Conservation (phyloP, 2,113 vertebrate genomes). For the Leiothrix lutea region DNA sequence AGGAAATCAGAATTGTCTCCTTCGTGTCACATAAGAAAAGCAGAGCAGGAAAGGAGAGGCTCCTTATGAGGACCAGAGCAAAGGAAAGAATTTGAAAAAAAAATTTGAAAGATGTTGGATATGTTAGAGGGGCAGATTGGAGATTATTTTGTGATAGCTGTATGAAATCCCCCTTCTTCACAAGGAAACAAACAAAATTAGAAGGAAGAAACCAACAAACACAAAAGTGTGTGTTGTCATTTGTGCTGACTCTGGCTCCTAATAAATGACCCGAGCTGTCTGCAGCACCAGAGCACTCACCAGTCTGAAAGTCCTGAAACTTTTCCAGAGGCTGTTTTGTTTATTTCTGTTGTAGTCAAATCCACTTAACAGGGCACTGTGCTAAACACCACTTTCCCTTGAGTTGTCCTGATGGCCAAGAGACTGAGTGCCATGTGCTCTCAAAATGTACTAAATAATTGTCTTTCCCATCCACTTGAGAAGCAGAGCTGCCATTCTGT, state of each 20-base stretch:
- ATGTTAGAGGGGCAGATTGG: neutral
- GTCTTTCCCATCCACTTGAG: neutral
- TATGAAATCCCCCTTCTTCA: neutral
- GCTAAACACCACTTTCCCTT: neutral
- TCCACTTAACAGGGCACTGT: neutral
- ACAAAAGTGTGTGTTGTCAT: neutral
- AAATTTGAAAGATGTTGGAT: neutral
- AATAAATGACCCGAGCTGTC: neutral
- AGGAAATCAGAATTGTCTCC: neutral
- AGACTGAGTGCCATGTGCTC: neutral
- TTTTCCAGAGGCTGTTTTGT: neutral
- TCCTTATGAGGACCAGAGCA: neutral
- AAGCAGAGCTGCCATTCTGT: neutral
- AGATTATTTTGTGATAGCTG: neutral
- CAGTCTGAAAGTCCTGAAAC: neutral
- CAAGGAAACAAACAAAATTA: neutral
- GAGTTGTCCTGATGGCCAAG: neutral
- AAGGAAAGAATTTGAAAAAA: neutral
- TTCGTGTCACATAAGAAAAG: neutral
- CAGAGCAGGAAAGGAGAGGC: neutral
- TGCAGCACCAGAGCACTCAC: neutral
- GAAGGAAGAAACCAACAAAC: neutral
- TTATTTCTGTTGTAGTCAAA: slow-evolving; percentile 3
- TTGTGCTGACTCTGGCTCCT: neutral
- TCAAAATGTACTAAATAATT: neutral